Base-by-base conservation (phyloP, 2,113 vertebrate genomes). In the Mesocricetus auratus region DNA sequence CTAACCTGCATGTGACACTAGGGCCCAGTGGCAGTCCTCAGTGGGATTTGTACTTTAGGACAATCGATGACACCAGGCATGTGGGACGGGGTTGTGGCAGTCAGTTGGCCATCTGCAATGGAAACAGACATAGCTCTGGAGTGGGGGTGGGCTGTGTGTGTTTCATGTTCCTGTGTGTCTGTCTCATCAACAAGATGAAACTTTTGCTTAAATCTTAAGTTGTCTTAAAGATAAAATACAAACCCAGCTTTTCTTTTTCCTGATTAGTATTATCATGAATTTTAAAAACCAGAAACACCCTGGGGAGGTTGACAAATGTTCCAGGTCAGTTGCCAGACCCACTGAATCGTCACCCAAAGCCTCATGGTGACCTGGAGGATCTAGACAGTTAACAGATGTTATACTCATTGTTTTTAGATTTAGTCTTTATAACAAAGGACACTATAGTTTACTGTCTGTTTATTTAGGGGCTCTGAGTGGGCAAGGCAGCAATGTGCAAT, bases 321-420 rank as follows among this genome's bases (percentile, higher is more conserved):
- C 64, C 39, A 39, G 36, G 68, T 86, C 33, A 75, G 71, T 13
- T 83, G 24, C 89, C 83, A 92, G 16, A 92, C 39, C 19, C 69
- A 50, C 24, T 64, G 92, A 90, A 86, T 86, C 50, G 81, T 85
- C 90, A 96, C 75, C 71, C 47, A 94, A 96, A 83, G 47, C 39
- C 58, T 36, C 26, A 62, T 2, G 7, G 47, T 86, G 85, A 94
- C 86, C 26, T 19, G 53, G 53, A 95, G 29, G n/a, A 64, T 94
- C 79, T 91, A 91, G 86, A 71, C 15, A 94, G 19, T 71, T 71
- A 68, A 94, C 8, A 91, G 69, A 53, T 82, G 33, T 47, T 60
- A 92, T 45, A 73, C 33, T 62, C 74, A 3, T 60, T 83, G 47
- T 13, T 79, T 56, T 64, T 60, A 56, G 66, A 47, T 93, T 78